phyloP scores from a whole-genome alignment of 2,888 invertebrate species.

The Napeogenes inachia region DNA sequence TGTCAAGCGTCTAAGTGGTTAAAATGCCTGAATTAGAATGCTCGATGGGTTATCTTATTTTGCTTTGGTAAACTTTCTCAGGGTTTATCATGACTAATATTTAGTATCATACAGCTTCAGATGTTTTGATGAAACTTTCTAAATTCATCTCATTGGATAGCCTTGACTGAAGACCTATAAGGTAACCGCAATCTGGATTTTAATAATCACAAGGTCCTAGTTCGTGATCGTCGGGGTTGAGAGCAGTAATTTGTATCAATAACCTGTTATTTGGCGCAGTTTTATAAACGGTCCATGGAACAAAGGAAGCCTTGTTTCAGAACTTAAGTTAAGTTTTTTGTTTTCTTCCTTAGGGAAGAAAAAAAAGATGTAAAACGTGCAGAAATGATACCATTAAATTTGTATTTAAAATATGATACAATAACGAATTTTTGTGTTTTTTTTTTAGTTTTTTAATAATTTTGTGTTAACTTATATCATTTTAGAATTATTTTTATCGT shows the following conservation, averaged over 20 bases:
- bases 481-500: too few relatives aligned
- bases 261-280: slow-evolving; percentile 25
- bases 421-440: not conserved
- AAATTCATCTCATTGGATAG: not conserved
- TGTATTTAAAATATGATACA: not conserved
- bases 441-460: not conserved
- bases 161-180: not conserved
- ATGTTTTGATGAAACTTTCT: not conserved
- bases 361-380: not conserved
- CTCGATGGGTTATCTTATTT: slow-evolving; percentile 10
- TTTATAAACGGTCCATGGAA: slow-evolving; percentile 14
- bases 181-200: slow-evolving; percentile 8
- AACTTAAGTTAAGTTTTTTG: too few relatives aligned
- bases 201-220: slow-evolving; percentile 19
- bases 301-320: slow-evolving; percentile 8
- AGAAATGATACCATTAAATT: not conserved
- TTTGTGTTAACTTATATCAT: too few relatives aligned
- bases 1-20: slow-evolving; percentile 11
- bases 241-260: slow-evolving; percentile 12
- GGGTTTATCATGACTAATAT: not conserved
- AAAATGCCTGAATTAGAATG: slow-evolving; percentile 26
- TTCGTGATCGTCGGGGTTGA: slow-evolving; percentile 22
- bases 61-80: slow-evolving; percentile 8
- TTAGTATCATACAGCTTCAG: not conserved
- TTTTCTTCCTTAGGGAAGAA: too few relatives aligned